Evolutionary conservation across 2,888 invertebrate genomes (phyloP).

Genomic region (Callyntrura guangdongensis): DNA sequence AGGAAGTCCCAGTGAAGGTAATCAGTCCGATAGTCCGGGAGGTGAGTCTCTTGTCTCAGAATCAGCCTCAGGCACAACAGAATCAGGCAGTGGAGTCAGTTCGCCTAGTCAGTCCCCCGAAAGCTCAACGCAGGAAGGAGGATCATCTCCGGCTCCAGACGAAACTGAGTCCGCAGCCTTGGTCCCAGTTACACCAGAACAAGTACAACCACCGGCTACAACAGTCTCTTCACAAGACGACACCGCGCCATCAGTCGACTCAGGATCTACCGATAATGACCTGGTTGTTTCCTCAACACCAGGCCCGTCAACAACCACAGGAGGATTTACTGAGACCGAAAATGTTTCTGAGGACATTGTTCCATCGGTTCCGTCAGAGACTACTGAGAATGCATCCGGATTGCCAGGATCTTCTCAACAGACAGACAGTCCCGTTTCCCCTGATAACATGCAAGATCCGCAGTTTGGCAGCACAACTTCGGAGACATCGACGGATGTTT

Average conservation of each 20-base stretch:
- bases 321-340: conserved; percentile 58
- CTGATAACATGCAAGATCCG: conserved; percentile 72
- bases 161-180: not conserved
- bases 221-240: conserved; percentile 48
- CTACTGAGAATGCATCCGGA: conserved; percentile 67
- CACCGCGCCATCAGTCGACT: conserved; percentile 11
- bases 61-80: conserved; percentile 9
- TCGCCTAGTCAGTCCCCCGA: conserved; percentile 45
- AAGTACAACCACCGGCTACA: not conserved
- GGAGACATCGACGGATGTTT: conserved; percentile 67
- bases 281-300: conserved; percentile 54
- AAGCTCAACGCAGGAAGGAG: conserved; percentile 19
- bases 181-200: not conserved
- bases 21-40: conserved; percentile 39
- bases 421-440: conserved; percentile 65
- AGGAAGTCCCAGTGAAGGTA: conserved; percentile 32
- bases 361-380: conserved; percentile 64
- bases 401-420: conserved; percentile 64
- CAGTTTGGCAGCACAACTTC: conserved; percentile 69
- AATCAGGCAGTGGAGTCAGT: not conserved
- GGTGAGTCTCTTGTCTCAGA: conserved; percentile 58
- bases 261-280: conserved; percentile 42
- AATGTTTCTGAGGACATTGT: conserved; percentile 60
- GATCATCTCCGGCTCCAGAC: conserved; percentile 1
- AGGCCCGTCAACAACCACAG: conserved; percentile 45